Evolutionary conservation across 2,888 invertebrate species (phyloP), one percentile per base, ranked within the genome.

Genomic region (Oxytorus armatus): DNA sequence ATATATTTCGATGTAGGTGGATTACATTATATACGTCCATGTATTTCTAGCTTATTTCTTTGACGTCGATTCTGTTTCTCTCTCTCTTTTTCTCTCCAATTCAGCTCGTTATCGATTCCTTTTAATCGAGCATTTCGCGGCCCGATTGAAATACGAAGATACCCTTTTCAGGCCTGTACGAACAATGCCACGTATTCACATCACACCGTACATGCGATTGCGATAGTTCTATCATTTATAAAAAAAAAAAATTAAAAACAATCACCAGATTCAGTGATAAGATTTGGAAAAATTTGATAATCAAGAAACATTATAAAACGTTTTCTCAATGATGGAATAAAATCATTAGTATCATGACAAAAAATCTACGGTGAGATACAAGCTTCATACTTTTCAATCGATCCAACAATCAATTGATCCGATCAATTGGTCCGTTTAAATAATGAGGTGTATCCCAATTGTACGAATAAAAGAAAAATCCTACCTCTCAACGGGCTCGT

Each of bases 91-190:
- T 65, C 23, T 49, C 63, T 47, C 42, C 25, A 49, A 61, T 69
- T 76, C 55, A 63, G 21, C 23, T 65, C 51, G 57, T 49, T 80
- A 80, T 80, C 73, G 80, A 80, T 80, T 77, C 73, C 42, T 73
- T 55, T 66, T 61, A 68, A 76, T 69, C 51, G 55, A 77, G 51
- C 68, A 49, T 18, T 74, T 69, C 53, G 57, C 44, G 44, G 42
- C n/a, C 21, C 23, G 55, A 77, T 74, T 68, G 25, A 69, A 69
- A 57, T 57, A 59, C 25, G 33, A 57, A 57, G 63, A 49, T 57
- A 47, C 55, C 39, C 23, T 47, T 53, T 44, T 55, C 23, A 36
- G 11, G 3, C 63, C 23, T 21, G 14, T 10, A 63, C 18, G 33
- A 63, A 80, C 33, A 44, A 65, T 61, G 33, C n/a, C 29, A 55